Evolutionary conservation across 2,888 invertebrate species (phyloP).

Genomic region (Meganola albula): DNA sequence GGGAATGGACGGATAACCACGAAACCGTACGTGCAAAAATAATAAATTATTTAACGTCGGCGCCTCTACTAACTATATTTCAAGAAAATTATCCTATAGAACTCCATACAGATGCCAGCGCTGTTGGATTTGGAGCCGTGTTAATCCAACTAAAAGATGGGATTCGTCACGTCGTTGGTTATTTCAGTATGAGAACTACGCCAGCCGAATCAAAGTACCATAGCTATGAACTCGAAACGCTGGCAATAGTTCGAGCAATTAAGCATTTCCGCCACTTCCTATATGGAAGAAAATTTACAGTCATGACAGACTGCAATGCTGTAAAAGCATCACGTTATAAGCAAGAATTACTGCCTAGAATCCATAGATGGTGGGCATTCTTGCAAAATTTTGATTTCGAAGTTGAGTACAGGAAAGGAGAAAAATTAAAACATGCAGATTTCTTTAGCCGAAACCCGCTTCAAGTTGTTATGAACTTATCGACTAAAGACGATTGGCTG

Average conservation of each 20-base stretch:
- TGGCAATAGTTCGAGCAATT: not conserved
- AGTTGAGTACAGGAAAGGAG: slow-evolving; percentile 5
- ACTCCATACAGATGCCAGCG: slow-evolving; percentile 1
- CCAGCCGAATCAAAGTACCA: slow-evolving; percentile 4
- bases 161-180: not conserved
- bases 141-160: slow-evolving; percentile 1
- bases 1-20: slow-evolving; percentile 1
- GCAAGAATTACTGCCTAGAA: slow-evolving; percentile 2
- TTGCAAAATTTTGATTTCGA: slow-evolving; percentile 1
- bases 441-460: no score
- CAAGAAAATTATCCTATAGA: slow-evolving; percentile 3
- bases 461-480: slow-evolving; percentile 1
- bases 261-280: not conserved
- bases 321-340: slow-evolving; percentile 1
- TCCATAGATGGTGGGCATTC: slow-evolving; percentile 7
- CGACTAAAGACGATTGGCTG: slow-evolving; percentile 13
- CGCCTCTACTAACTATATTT: slow-evolving; percentile 4
- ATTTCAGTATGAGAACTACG: slow-evolving; percentile 1
- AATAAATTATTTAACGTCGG: not conserved
- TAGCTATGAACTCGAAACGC: slow-evolving; percentile 1
- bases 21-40: slow-evolving; percentile 1
- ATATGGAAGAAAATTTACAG: slow-evolving; percentile 1
- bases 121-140: no score
- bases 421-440: slow-evolving; percentile 2
- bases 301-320: slow-evolving; percentile 5